A percentile compares a stretch with the other conserved stretches of the same genome.
Conservation (phyloP, 2,113 vertebrate genomes). For the Anoplopoma fimbria region DNA sequence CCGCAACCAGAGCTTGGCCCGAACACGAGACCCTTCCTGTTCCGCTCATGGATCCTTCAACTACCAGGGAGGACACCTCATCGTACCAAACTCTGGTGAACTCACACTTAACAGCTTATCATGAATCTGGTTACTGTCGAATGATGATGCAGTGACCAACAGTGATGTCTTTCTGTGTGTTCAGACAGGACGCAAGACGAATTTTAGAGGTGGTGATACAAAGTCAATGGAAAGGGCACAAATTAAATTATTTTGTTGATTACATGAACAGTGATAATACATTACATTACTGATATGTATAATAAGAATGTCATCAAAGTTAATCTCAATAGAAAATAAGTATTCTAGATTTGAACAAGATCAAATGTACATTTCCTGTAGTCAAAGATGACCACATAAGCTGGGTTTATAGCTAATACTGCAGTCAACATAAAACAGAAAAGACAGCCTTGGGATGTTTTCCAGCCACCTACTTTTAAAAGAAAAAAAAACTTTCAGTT, state of each 20-base stretch:
- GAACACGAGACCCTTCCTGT: slow-evolving; percentile 92
- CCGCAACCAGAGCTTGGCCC: slow-evolving; percentile 91
- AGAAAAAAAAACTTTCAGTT: not conserved
- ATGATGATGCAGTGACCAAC: not conserved
- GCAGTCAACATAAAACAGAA: not conserved
- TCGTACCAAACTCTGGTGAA: slow-evolving; percentile 94
- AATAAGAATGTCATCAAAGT: not conserved
- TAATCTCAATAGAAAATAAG: not conserved
- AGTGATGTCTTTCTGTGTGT: not conserved
- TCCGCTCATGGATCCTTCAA: slow-evolving; percentile 94
- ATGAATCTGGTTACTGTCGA: not conserved
- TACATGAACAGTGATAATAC: not conserved
- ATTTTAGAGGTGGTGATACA: not conserved
- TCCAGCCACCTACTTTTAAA: slow-evolving; percentile 4
- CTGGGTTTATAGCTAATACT: not conserved
- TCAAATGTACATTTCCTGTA: not conserved
- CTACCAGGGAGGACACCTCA: slow-evolving; percentile 94
- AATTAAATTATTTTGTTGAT: not conserved
- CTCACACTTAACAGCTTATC: not conserved
- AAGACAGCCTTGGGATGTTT: slow-evolving; percentile 9
- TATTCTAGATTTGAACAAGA: not conserved
- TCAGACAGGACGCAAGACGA: not conserved
- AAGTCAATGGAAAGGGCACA: not conserved
- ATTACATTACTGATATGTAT: not conserved
- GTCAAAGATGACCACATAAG: not conserved